Percentiles rank a stretch among this genome's conserved stretches.
Conservation (phyloP, 2,888 invertebrate species). For the Mellilla xanthometata region DNA sequence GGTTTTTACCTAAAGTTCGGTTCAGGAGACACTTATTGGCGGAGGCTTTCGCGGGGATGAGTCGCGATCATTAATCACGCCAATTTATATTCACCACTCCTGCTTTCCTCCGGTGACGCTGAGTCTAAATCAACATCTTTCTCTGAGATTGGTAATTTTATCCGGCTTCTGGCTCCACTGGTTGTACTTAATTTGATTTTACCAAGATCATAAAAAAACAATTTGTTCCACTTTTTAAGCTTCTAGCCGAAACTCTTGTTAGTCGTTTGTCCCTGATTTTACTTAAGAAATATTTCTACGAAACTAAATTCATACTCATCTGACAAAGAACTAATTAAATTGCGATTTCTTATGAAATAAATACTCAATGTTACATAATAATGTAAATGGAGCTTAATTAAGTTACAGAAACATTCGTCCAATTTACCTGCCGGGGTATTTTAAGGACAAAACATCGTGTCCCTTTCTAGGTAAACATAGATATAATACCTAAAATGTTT, state of each 20-base stretch:
- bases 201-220: neutral
- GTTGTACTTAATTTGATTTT: slow-evolving; percentile 14
- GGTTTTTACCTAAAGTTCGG: slow-evolving; percentile 30
- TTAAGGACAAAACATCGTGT: neutral
- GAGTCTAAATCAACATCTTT: slow-evolving; percentile 37
- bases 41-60: slow-evolving; percentile 34
- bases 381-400: neutral
- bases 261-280: no score
- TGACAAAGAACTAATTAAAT: no score
- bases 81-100: slow-evolving; percentile 41
- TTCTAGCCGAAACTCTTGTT: no score
- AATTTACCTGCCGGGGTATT: neutral
- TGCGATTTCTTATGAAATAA: no score
- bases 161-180: slow-evolving; percentile 17
- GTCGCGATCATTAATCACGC: slow-evolving; percentile 40
- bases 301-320: no score
- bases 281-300: no score
- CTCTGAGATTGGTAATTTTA: slow-evolving; percentile 33
- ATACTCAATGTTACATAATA: no score
- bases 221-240: no score
- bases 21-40: slow-evolving; percentile 36
- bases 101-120: slow-evolving; percentile 32
- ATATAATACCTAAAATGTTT: slow-evolving; percentile 42
- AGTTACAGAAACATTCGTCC: neutral
- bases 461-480: slow-evolving; percentile 23